phyloP scores from a whole-genome alignment of 2,113 vertebrate genomes.

The Apaloderma vittatum region DNA sequence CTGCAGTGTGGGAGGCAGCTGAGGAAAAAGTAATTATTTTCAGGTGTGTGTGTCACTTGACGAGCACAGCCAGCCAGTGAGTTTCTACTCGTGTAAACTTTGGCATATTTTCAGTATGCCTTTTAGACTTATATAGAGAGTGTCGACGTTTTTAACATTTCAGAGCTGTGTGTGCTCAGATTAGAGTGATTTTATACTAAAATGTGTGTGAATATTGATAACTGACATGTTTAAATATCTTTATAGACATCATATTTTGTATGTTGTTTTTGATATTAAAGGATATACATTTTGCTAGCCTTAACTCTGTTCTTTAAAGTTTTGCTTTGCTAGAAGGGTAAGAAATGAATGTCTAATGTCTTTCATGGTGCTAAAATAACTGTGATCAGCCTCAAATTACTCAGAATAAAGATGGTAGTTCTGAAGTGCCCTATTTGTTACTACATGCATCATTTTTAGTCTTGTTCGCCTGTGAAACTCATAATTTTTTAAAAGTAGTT shows the following conservation, averaged over 20 bases:
- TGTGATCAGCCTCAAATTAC: conserved; percentile 34
- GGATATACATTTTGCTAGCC: not conserved
- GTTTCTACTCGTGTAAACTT: not conserved
- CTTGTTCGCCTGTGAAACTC: not conserved
- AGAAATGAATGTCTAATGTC: conserved; percentile 29
- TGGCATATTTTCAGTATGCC: not conserved
- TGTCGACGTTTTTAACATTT: not conserved
- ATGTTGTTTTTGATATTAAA: conserved; percentile 44
- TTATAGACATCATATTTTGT: conserved; percentile 39
- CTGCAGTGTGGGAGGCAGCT: not conserved
- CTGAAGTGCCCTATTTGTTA: not conserved
- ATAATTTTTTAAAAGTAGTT: not conserved
- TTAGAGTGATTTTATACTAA: conserved; percentile 11
- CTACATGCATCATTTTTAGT: not conserved
- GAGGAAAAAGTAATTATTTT: not conserved
- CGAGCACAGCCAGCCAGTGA: not conserved
- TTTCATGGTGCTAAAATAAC: conserved; percentile 49
- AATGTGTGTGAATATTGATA: not conserved
- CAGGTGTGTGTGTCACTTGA: not conserved
- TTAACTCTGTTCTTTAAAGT: conserved; percentile 35
- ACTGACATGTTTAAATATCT: not conserved
- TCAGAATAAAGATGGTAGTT: conserved; percentile 48
- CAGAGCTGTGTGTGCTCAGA: not conserved
- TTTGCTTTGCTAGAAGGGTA: not conserved
- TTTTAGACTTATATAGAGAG: not conserved